phyloP scores from a whole-genome alignment of 2,797 vertebrate species.

The Carcharodon carcharias region DNA sequence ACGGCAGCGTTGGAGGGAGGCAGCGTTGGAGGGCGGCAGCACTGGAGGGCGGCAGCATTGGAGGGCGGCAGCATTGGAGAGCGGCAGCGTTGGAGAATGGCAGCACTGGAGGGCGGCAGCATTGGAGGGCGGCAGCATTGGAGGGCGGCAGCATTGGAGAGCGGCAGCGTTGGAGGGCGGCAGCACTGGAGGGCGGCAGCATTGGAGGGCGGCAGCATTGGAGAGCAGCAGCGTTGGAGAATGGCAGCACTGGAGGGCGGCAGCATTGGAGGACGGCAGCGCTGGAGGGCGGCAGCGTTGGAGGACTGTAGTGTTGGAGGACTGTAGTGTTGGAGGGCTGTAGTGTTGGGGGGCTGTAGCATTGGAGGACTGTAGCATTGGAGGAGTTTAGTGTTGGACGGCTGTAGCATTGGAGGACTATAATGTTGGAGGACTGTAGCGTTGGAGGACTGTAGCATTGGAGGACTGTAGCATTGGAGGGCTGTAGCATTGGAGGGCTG shows the following conservation, averaged over 20 bases:
- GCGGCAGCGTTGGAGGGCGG: neutral
- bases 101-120: neutral
- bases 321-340: neutral
- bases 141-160: neutral
- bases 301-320: too few relatives aligned
- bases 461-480: neutral
- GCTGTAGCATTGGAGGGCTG: too few relatives aligned
- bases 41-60: neutral
- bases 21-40: neutral
- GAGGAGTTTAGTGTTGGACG: too few relatives aligned
- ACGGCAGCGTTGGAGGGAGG: neutral
- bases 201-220: neutral
- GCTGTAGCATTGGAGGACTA: neutral
- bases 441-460: neutral
- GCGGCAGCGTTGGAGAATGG: neutral
- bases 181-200: too few relatives aligned
- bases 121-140: too few relatives aligned
- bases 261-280: too few relatives aligned
- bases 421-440: neutral
- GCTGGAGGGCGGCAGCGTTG: too few relatives aligned
- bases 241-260: neutral
- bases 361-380: neutral
- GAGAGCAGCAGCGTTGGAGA: neutral
- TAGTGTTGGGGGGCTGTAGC: neutral
- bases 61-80: too few relatives aligned